Evolutionary conservation across 2,797 vertebrate species (phyloP).

Genomic region (Pteropus rufus): DNA sequence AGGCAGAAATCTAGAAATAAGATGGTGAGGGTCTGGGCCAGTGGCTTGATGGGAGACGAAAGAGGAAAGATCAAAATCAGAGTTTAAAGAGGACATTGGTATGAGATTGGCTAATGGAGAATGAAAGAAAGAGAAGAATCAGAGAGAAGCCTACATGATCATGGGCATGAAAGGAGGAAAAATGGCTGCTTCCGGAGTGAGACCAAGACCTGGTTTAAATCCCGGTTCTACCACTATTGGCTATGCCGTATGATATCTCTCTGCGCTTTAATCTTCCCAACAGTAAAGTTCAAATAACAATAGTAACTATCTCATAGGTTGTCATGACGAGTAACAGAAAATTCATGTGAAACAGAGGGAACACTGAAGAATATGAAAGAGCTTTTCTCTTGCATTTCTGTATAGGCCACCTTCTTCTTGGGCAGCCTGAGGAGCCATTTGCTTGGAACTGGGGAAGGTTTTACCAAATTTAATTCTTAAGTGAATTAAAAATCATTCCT

Average conservation of each 20-base stretch:
- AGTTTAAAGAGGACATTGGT: background rate
- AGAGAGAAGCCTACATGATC: background rate
- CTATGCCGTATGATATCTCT: background rate
- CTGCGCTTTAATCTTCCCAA: background rate
- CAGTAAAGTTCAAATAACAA: background rate
- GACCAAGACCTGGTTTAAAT: background rate
- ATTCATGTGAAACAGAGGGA: background rate
- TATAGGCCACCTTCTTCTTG: background rate
- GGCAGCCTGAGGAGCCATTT: background rate
- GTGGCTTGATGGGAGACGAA: background rate
- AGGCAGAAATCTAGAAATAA: background rate
- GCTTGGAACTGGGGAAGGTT: background rate
- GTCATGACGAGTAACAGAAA: background rate
- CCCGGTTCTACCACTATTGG: background rate
- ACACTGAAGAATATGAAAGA: background rate
- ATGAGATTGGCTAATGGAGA: background rate
- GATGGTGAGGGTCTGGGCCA: background rate
- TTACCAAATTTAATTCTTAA: background rate
- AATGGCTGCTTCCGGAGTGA: background rate
- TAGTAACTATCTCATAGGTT: background rate
- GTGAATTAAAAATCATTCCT: background rate
- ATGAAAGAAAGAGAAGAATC: background rate
- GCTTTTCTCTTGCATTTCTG: background rate
- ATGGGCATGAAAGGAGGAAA: background rate
- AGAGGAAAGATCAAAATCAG: background rate